Conservation (phyloP, 2,888 invertebrate genomes). For the Drosophila anomalata region DNA sequence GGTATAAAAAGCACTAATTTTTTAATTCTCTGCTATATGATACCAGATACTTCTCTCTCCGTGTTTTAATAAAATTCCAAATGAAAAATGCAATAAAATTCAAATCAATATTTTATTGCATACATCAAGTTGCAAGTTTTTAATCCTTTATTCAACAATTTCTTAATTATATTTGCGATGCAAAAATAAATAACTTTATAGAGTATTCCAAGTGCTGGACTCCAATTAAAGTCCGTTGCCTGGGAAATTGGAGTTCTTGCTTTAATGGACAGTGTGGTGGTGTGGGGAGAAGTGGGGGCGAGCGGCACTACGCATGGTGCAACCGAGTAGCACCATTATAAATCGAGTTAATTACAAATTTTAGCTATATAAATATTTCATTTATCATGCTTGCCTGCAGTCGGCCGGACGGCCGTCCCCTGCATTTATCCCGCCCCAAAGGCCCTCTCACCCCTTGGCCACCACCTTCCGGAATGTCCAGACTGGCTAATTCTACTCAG, state of each 20-base stretch:
- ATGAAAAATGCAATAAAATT: too few species aligned
- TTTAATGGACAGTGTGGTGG: not conserved
- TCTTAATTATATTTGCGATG: not conserved
- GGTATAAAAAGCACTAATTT: too few species aligned
- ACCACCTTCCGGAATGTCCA: too few species aligned
- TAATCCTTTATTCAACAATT: too few species aligned
- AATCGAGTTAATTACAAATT: conserved; percentile 75
- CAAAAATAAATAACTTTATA: not conserved
- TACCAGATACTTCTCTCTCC: not conserved
- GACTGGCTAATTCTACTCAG: conserved; percentile 4
- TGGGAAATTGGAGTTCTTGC: not conserved
- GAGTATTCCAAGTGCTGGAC: not conserved
- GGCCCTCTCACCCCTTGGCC: too few species aligned
- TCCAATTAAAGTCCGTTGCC: not conserved
- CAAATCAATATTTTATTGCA: too few species aligned
- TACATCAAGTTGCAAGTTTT: too few species aligned
- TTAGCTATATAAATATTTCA: conserved; percentile 78
- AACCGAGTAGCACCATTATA: conserved; percentile 3
- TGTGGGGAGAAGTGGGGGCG: not conserved
- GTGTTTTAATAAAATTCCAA: too few species aligned
- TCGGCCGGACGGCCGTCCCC: conserved; percentile 5
- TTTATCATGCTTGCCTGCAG: conserved; percentile 67
- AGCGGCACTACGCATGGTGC: conserved; percentile 1
- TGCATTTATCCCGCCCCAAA: not conserved
- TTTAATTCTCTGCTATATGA: not conserved